phyloP scores from a whole-genome alignment of 2,888 invertebrate genomes.

The Macrophya annulata region DNA sequence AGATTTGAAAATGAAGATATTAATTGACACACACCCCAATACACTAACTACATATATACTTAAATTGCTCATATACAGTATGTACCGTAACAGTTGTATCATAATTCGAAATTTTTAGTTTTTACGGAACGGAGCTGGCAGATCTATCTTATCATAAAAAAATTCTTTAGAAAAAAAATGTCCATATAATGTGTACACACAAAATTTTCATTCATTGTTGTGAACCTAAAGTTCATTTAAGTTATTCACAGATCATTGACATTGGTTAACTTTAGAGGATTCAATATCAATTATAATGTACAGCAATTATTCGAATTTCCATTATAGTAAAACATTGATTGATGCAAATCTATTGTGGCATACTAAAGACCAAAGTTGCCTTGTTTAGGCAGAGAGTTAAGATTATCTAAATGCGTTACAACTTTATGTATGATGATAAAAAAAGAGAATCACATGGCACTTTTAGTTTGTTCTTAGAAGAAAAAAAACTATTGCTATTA shows the following conservation, averaged over 20 bases:
- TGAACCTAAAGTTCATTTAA: conserved; percentile 25
- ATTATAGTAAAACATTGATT: conserved; percentile 1
- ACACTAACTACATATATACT: background rate
- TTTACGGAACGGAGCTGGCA: conserved; percentile 22
- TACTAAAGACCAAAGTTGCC: conserved; percentile 11
- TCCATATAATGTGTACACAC: background rate
- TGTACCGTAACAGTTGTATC: background rate
- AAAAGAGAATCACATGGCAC: background rate
- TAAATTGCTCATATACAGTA: background rate
- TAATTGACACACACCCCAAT: background rate
- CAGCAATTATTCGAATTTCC: background rate
- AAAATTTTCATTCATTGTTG: background rate
- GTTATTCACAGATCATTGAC: conserved; percentile 11
- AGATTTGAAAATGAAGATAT: background rate
- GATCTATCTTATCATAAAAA: conserved; percentile 6
- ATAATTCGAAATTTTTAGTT: background rate
- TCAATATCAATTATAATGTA: background rate
- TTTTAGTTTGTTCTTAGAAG: background rate
- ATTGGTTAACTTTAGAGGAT: background rate
- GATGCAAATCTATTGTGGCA: conserved; percentile 17
- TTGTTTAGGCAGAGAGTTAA: background rate
- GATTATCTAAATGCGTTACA: conserved; percentile 24
- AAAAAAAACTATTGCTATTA: background rate
- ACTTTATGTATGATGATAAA: background rate
- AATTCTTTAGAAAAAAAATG: background rate